Conservation (phyloP, 2,113 vertebrate species). For the Himantopus leucocephalus region DNA sequence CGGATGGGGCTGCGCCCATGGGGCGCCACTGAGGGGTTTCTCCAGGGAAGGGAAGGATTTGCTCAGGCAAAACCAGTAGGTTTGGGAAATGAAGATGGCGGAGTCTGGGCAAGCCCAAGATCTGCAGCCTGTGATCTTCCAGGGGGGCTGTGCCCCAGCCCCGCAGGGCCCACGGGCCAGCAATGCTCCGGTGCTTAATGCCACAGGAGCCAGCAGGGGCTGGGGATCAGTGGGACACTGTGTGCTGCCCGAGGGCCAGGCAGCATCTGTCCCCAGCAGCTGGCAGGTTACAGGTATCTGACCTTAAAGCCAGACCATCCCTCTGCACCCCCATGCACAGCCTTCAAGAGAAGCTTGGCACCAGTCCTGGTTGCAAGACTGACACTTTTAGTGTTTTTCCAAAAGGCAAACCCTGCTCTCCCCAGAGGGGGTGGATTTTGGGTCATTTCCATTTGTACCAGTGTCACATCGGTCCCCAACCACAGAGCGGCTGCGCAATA, state of each 20-base stretch:
- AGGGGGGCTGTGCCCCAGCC: background rate
- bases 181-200: background rate
- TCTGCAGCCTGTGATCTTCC: accelerated
- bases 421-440: accelerated
- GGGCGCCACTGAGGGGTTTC: background rate
- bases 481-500: background rate
- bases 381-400: background rate
- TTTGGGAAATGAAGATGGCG: background rate
- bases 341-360: background rate
- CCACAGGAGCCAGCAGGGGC: background rate
- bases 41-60: background rate
- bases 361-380: background rate
- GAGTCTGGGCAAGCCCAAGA: background rate
- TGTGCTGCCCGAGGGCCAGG: background rate
- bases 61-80: background rate
- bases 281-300: background rate
- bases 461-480: background rate
- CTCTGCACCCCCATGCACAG: accelerated
- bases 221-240: background rate
- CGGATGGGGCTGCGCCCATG: accelerated
- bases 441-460: background rate
- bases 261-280: background rate
- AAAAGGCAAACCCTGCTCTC: background rate
- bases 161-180: accelerated
- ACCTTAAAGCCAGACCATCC: background rate